A percentile compares a stretch with the other conserved stretches of the same genome.
These are phyloP conservation scores for Brenthis ino DNA, from an alignment of 2,888 invertebrate species.

Conservation along the genomic window DNA sequence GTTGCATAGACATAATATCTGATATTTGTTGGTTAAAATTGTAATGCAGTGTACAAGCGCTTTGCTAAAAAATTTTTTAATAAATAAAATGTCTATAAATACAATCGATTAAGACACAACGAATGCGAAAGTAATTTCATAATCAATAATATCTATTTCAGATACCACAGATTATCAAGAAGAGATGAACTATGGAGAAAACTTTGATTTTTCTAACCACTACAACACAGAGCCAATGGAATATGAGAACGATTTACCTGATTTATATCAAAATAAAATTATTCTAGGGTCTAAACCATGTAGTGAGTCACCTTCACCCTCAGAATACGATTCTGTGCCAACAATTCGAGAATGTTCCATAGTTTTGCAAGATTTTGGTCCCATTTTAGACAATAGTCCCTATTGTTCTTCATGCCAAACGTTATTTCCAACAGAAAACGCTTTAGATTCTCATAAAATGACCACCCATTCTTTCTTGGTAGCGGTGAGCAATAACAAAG, in stretches of 20 bases:
- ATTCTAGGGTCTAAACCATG: slow-evolving; percentile 30
- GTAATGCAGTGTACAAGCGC: no score
- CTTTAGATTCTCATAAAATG: slow-evolving; percentile 39
- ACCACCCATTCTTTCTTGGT: slow-evolving; percentile 38
- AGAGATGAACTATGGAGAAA: not conserved
- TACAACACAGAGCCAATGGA: not conserved
- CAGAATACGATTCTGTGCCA: slow-evolving; percentile 12
- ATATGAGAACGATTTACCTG: not conserved
- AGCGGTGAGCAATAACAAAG: slow-evolving; percentile 35
- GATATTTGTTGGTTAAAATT: no score
- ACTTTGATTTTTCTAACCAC: not conserved
- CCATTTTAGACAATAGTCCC: slow-evolving; percentile 23
- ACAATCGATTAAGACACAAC: not conserved
- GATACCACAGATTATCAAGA: slow-evolving; percentile 6
- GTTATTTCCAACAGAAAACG: slow-evolving; percentile 37
- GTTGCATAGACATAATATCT: no score
- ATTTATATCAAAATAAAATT: slow-evolving; percentile 32
- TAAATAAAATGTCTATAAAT: no score
- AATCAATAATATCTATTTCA: slow-evolving; percentile 1
- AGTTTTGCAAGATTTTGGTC: slow-evolving; percentile 34
- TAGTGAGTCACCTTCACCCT: not conserved
- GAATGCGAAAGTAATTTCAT: not conserved
- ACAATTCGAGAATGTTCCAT: slow-evolving; percentile 29
- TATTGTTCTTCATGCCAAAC: slow-evolving; percentile 37
- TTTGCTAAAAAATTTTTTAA: no score